A percentile compares a stretch with the other conserved stretches of the same genome.
Conservation (phyloP, 2,113 vertebrate genomes). For the Salvelinus alpinus region DNA sequence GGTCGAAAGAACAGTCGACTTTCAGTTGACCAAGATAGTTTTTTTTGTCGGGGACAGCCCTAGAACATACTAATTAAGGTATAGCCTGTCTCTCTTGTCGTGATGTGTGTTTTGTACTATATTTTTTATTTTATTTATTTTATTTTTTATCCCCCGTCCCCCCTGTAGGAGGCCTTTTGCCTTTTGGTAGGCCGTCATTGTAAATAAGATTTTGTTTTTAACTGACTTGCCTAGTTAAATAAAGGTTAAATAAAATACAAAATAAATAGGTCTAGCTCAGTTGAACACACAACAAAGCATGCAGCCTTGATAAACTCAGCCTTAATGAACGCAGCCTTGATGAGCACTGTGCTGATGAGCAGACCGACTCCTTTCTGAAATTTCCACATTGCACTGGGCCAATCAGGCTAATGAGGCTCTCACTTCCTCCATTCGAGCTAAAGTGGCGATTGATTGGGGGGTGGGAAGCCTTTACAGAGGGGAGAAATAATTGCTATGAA, state of each 20-base stretch:
- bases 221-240: no score
- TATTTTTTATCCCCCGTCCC: no score
- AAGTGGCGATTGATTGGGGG: slow-evolving; percentile 69
- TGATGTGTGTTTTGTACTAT: no score
- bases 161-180: no score
- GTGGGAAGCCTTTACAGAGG: slow-evolving; percentile 67
- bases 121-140: no score
- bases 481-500: slow-evolving; percentile 74
- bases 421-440: slow-evolving; percentile 63
- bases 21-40: no score
- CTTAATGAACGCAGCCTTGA: slow-evolving; percentile 55
- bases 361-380: slow-evolving; percentile 63
- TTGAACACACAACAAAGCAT: slow-evolving; percentile 6
- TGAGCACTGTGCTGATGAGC: slow-evolving; percentile 65
- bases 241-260: no score
- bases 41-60: not conserved
- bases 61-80: not conserved
- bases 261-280: not conserved
- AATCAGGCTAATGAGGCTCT: slow-evolving; percentile 75
- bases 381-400: slow-evolving; percentile 58
- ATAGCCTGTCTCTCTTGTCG: no score
- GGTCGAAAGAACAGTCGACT: not conserved
- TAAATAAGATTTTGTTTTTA: no score
- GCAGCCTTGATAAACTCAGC: not conserved
- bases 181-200: no score